A percentile compares a stretch with the other conserved stretches of the same genome.
Conservation (phyloP, 1,140 invertebrate genomes). For the Drosophila sechellia region DNA sequence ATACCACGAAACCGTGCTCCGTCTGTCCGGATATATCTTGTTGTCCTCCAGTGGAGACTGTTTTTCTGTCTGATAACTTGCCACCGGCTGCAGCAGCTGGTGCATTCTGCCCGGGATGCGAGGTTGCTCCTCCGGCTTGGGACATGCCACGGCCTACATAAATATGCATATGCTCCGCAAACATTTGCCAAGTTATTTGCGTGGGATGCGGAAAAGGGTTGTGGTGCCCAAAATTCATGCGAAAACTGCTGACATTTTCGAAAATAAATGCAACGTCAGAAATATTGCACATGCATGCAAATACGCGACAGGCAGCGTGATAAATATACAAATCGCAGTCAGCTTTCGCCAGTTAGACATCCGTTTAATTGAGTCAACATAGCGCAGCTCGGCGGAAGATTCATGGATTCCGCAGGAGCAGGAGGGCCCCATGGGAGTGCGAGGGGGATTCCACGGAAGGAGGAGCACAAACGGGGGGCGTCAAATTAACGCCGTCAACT, state of each 20-base stretch:
- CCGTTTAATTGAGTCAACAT: conserved; percentile 79
- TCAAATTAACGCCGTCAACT: conserved; percentile 69
- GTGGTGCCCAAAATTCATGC: conserved; percentile 63
- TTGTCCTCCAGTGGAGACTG: neutral
- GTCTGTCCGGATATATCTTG: conserved; percentile 2
- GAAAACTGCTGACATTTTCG: conserved; percentile 76
- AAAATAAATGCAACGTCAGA: conserved; percentile 78
- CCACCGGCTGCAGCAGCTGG: conserved; percentile 26
- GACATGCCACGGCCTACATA: conserved; percentile 64
- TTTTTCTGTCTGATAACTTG: conserved; percentile 28
- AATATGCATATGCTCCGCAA: conserved; percentile 77
- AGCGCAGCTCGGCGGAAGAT: conserved; percentile 23
- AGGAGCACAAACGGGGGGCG: conserved; percentile 11
- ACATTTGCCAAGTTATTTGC: conserved; percentile 62
- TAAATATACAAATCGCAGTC: conserved; percentile 72
- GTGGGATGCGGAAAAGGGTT: neutral
- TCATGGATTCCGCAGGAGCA: conserved; percentile 2
- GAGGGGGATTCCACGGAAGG: neutral
- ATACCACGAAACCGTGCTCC: conserved; percentile 31
- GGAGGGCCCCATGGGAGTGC: neutral
- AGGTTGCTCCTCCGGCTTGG: conserved; percentile 4
- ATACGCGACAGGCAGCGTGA: conserved; percentile 56
- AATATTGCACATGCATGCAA: conserved; percentile 76
- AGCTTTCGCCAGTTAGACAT: conserved; percentile 58
- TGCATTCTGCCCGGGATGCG: conserved; percentile 2